These are phyloP conservation scores for Stenichneumon culpator DNA, from an alignment of 2,888 invertebrate genomes.

Conservation along the genomic window DNA sequence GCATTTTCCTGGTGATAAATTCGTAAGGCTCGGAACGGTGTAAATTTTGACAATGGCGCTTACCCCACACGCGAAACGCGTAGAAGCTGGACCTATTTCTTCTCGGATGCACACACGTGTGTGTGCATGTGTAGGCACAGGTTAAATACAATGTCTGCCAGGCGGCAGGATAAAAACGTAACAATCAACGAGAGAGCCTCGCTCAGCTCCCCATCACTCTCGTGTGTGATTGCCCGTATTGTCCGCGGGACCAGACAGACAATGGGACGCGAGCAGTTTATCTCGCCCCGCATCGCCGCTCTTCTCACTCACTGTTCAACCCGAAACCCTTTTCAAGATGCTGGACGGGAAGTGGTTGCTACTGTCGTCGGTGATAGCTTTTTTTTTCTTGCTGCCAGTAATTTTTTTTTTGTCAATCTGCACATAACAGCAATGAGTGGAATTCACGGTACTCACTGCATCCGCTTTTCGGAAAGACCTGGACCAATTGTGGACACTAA, in stretches of 20 bases:
- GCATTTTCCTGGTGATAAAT: neutral
- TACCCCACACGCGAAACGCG: neutral
- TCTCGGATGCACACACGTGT: neutral
- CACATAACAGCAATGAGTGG: neutral
- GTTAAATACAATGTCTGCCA: slow-evolving; percentile 11
- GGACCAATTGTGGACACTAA: too few relatives aligned
- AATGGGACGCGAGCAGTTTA: slow-evolving; percentile 67
- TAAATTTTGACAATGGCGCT: neutral
- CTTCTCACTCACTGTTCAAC: slow-evolving; percentile 39
- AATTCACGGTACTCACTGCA: neutral
- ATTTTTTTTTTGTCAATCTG: neutral
- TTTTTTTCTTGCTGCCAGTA: slow-evolving; percentile 30
- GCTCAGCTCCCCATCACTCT: slow-evolving; percentile 59
- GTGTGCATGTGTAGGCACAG: neutral
- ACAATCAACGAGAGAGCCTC: slow-evolving; percentile 66
- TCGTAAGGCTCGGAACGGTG: neutral
- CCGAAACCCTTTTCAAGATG: slow-evolving; percentile 57
- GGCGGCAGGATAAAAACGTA: slow-evolving; percentile 64
- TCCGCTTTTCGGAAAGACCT: neutral
- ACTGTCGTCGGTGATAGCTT: neutral
- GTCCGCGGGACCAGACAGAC: slow-evolving; percentile 67
- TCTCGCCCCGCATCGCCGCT: slow-evolving; percentile 43
- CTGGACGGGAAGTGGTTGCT: slow-evolving; percentile 19
- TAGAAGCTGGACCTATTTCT: neutral
- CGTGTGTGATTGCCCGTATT: slow-evolving; percentile 72